Evolutionary conservation across 2,797 vertebrate species (phyloP), one percentile per base, ranked within the genome.

Genomic region (Phyllotis vaccarum): DNA sequence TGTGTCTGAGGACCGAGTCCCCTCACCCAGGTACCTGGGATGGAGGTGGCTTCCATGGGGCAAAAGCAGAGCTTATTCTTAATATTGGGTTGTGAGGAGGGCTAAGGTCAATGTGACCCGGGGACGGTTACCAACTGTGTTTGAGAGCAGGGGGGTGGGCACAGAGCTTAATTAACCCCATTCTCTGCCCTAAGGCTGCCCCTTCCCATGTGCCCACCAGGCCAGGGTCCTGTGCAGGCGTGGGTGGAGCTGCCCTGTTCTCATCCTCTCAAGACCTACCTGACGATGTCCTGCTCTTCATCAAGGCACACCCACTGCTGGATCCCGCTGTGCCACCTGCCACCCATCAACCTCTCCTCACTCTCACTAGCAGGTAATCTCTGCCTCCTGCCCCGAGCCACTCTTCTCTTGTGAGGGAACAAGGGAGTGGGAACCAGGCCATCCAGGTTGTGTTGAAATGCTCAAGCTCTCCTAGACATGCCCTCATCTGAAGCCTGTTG

Each of bases 291-390:
- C 97, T 99, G 96, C 98, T 98, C 17, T 99, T 99, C 95, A 99
- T 99, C 98, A 99, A 99, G 98, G 99, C 99, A 0, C 99, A 99
- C 97, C 99, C 99, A 0, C 99, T 99, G 89, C 99, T 99, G 99
- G 99, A 99, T 29, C 99, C 99, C 4, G 98, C 99, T 0, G 99
- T 99, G 79, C 98, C 99, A 0, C 99, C 99, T 0, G 99, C 99
- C 81, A 99, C 99, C 0, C 98, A 99, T 94, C 98, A 98, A 29
- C 99, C 99, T 0, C 99, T 99, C 98, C 99, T 99, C 98, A 99
- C 99, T 87, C 98, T 98, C 82, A 99, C 99, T 40, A 99, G 99
- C 99, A 99, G 99, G 99, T 99, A 98, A 34, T n/a, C 52, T 16
- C 54, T 3, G 3, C 40, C 37, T 40, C 13, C 52, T 13, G 9